Evolutionary conservation across 2,797 vertebrate species (phyloP).

Genomic region (Thamnophis elegans): DNA sequence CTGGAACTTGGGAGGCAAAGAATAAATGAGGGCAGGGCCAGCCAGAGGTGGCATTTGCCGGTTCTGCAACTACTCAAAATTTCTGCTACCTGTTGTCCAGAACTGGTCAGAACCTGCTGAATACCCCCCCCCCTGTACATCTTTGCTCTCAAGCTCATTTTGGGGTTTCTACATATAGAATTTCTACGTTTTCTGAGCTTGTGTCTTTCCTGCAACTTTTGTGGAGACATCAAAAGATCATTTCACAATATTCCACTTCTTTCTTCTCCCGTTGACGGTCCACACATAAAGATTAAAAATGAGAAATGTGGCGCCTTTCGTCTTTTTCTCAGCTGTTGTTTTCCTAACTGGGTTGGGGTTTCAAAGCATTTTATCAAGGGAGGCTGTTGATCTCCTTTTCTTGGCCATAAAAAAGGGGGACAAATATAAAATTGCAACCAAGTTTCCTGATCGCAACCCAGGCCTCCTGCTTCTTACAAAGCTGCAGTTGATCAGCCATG

Average conservation of each 20-base stretch:
- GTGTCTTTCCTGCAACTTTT: background rate
- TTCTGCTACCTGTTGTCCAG: too few relatives aligned
- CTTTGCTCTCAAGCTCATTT: too few relatives aligned
- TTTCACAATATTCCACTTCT: background rate
- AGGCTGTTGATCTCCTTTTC: background rate
- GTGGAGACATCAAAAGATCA: too few relatives aligned
- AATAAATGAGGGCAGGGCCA: too few relatives aligned
- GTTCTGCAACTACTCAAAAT: too few relatives aligned
- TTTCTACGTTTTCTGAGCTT: background rate
- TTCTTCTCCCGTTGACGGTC: background rate
- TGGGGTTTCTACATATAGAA: background rate
- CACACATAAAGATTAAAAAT: background rate
- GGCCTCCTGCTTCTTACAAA: slow-evolving; percentile 2
- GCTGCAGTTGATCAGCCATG: background rate
- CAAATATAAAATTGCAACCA: background rate
- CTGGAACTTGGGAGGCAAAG: too few relatives aligned
- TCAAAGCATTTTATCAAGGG: background rate
- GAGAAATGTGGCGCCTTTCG: background rate
- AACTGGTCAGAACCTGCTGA: too few relatives aligned
- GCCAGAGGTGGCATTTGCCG: too few relatives aligned
- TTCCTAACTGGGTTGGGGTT: background rate
- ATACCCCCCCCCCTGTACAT: too few relatives aligned
- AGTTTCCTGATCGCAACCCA: background rate
- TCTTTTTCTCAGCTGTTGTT: background rate
- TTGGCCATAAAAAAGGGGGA: background rate